These are phyloP conservation scores for Chiloscyllium plagiosum DNA, from an alignment of 2,113 vertebrate genomes.

Conservation along the genomic window DNA sequence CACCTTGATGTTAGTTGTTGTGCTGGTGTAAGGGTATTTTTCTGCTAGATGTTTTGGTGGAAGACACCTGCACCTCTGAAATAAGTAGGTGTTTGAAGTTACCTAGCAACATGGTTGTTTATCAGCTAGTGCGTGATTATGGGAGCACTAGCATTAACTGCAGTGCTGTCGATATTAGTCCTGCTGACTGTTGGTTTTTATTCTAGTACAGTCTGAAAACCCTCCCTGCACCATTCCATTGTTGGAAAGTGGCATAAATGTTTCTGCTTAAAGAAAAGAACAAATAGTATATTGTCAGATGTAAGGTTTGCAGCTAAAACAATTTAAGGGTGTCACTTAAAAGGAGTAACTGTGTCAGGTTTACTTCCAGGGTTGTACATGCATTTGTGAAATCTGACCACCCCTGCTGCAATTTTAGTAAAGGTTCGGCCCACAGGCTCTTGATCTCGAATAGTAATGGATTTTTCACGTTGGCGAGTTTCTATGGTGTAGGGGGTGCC, in stretches of 20 bases:
- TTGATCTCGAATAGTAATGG: neutral
- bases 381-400: neutral
- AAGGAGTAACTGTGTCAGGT: neutral
- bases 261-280: neutral
- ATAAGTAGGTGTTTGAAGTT: neutral
- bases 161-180: constrained; percentile 4
- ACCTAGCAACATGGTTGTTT: constrained; percentile 21
- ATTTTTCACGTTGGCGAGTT: neutral
- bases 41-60: constrained; percentile 11
- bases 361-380: neutral
- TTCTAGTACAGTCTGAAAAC: neutral
- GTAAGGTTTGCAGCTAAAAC: neutral
- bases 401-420: neutral
- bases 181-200: neutral
- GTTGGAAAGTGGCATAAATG: neutral
- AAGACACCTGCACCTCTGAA: constrained; percentile 10
- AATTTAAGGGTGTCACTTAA: neutral
- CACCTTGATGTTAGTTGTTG: neutral
- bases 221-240: neutral
- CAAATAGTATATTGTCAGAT: neutral
- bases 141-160: neutral
- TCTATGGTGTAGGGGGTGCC: neutral
- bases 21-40: constrained; percentile 31
- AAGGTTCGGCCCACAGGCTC: neutral
- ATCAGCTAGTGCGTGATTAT: neutral